A percentile compares a stretch with the other conserved stretches of the same genome.
These are phyloP conservation scores for Berghia stephanieae DNA, from an alignment of 1,140 invertebrate genomes.

Conservation along the genomic window DNA sequence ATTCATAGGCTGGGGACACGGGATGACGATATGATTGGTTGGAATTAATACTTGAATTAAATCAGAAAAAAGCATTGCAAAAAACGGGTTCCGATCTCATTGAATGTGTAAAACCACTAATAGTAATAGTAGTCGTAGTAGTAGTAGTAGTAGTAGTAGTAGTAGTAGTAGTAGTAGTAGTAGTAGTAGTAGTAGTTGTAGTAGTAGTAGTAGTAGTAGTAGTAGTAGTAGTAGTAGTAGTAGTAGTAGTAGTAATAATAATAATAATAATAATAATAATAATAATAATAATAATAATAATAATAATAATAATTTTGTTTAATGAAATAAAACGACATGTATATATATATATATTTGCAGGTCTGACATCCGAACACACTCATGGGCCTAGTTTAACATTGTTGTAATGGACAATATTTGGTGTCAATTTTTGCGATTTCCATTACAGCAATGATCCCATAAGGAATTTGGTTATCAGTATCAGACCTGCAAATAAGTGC, in stretches of 20 bases:
- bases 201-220: slow-evolving; percentile 3
- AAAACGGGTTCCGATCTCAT: too few species aligned
- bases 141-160: background rate
- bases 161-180: slow-evolving; percentile 7
- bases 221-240: slow-evolving; percentile 7
- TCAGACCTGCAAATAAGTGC: too few species aligned
- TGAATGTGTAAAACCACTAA: too few species aligned
- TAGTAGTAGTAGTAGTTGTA: slow-evolving; percentile 3
- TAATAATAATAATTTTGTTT: background rate
- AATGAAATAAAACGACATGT: background rate
- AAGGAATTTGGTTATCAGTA: too few species aligned
- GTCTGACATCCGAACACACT: too few species aligned
- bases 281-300: background rate
- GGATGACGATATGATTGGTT: background rate
- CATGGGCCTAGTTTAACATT: too few species aligned
- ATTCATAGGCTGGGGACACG: slow-evolving; percentile 86
- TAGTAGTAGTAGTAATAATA: slow-evolving; percentile 1
- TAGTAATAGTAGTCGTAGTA: too few species aligned
- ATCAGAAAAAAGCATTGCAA: background rate
- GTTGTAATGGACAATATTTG: too few species aligned
- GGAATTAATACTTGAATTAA: too few species aligned
- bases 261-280: background rate
- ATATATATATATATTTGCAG: too few species aligned
- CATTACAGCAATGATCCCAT: too few species aligned
- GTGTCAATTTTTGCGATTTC: too few species aligned